Conservation (phyloP, 2,113 vertebrate species). For the Anarrhichthys ocellatus region DNA sequence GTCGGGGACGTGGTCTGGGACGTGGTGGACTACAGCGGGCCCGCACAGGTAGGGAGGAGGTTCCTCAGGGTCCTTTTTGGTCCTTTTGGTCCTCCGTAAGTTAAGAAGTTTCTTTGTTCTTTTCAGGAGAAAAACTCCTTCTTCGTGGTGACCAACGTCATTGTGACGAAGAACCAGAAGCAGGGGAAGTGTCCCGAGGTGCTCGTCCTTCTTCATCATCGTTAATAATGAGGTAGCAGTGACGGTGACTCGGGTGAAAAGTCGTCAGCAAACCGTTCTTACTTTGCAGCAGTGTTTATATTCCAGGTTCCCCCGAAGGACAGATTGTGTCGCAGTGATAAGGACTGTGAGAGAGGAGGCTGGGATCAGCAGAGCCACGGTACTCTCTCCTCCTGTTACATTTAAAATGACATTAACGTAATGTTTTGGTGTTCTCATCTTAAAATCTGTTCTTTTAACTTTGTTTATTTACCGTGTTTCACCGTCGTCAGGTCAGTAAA, state of each 20-base stretch:
- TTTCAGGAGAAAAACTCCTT: constrained; percentile 83
- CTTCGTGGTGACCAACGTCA: constrained; percentile 85
- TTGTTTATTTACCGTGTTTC: no score
- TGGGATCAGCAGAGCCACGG: constrained; percentile 83
- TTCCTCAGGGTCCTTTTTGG: no score
- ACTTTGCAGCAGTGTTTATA: constrained; percentile 30
- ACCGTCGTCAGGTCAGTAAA: no score
- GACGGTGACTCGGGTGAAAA: no score
- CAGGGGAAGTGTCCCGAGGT: constrained; percentile 85
- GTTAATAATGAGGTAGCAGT: neutral
- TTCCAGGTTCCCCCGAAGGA: constrained; percentile 68
- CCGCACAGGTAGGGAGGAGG: constrained; percentile 69
- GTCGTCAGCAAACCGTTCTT: neutral
- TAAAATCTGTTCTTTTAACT: no score
- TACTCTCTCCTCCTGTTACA: constrained; percentile 56
- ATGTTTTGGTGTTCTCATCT: no score
- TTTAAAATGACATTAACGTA: no score
- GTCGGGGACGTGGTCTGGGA: constrained; percentile 80
- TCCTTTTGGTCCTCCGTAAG: no score
- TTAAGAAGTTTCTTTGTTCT: neutral
- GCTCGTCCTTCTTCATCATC: neutral
- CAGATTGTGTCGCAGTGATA: constrained; percentile 78
- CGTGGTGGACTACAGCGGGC: constrained; percentile 79
- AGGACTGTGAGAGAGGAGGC: constrained; percentile 79
- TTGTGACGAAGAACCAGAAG: constrained; percentile 82